Evolutionary conservation across 2,113 vertebrate genomes (phyloP).

Genomic region (Thryonomys swinderianus): DNA sequence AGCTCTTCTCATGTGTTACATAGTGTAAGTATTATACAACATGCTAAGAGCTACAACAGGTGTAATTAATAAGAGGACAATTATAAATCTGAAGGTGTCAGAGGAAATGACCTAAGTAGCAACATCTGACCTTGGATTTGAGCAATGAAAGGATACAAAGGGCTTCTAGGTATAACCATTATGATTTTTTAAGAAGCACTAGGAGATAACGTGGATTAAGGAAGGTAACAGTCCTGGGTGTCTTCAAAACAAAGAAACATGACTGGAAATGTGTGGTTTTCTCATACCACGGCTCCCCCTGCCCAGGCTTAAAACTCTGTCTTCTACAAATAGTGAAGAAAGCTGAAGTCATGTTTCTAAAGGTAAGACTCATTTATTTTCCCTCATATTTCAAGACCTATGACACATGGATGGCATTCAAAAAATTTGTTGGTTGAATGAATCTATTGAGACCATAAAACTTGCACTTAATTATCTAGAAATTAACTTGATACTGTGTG

Average conservation of each 20-base stretch:
- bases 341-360: constrained; percentile 43
- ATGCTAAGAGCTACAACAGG: not conserved
- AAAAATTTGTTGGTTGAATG: constrained; percentile 24
- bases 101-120: constrained; percentile 4
- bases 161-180: constrained; percentile 21
- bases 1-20: not conserved
- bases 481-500: not conserved
- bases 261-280: constrained; percentile 5
- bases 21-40: not conserved
- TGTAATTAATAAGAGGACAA: not conserved
- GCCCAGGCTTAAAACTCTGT: not conserved
- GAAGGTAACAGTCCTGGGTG: not conserved
- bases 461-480: not conserved
- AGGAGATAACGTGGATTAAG: constrained; percentile 6
- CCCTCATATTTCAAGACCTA: not conserved
- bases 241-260: constrained; percentile 9
- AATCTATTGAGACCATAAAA: not conserved
- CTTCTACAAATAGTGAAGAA: not conserved
- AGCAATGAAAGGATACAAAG: constrained; percentile 14
- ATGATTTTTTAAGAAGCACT: not conserved
- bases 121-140: constrained; percentile 46
- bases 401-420: not conserved
- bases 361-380: constrained; percentile 3
- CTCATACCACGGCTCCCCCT: not conserved
- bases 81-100: constrained; percentile 45